These are phyloP conservation scores for Muntiacus muntjak DNA, from an alignment of 2,113 vertebrate genomes.

Conservation along the genomic window DNA sequence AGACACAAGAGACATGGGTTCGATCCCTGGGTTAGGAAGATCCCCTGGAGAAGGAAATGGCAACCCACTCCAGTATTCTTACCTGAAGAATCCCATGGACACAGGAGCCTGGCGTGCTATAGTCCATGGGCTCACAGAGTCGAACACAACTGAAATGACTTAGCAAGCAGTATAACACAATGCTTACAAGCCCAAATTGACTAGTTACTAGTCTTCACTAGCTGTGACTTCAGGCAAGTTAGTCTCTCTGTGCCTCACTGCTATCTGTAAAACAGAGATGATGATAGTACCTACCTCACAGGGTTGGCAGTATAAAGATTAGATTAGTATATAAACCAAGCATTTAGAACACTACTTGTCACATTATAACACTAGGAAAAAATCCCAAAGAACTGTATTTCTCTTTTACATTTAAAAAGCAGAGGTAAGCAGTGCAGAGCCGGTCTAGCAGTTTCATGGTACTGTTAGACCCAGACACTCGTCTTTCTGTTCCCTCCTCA, in stretches of 20 bases:
- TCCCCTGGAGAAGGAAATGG: not conserved
- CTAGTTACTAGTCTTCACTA: not conserved
- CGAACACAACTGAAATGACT: not conserved
- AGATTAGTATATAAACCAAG: not conserved
- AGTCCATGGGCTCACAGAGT: not conserved
- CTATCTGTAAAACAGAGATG: not conserved
- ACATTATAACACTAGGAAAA: not conserved
- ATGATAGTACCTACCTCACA: not conserved
- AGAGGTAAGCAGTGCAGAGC: not conserved
- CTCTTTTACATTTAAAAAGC: not conserved
- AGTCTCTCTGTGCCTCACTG: not conserved
- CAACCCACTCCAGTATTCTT: not conserved
- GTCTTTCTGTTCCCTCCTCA: not conserved
- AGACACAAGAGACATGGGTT: not conserved
- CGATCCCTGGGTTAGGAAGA: not conserved
- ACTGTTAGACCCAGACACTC: not conserved
- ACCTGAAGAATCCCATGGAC: not conserved
- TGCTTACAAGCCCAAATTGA: not conserved
- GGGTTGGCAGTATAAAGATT: not conserved
- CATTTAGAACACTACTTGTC: not conserved
- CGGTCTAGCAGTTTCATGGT: not conserved
- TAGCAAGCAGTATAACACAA: not conserved
- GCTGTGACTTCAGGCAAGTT: not conserved
- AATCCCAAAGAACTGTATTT: not conserved
- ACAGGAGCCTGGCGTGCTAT: not conserved